These are phyloP conservation scores for Eulacestoma nigropectus DNA, from an alignment of 2,113 vertebrate species.

Conservation along the genomic window DNA sequence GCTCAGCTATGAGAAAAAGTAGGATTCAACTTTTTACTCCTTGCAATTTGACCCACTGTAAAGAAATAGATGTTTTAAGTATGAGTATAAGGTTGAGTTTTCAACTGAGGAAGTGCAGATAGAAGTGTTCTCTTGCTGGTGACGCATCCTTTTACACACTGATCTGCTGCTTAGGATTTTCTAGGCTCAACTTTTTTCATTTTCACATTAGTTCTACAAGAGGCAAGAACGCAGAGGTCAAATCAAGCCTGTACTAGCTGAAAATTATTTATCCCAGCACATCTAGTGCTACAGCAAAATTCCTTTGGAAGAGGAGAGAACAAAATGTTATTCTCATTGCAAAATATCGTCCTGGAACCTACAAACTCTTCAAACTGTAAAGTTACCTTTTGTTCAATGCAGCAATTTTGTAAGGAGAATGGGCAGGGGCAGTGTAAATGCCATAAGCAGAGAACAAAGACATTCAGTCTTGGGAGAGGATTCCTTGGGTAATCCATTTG, in stretches of 20 bases:
- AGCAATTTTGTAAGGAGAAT: not conserved
- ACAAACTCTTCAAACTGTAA: not conserved
- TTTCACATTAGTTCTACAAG: slow-evolving; percentile 8
- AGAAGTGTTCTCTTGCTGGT: not conserved
- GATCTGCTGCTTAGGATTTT: not conserved
- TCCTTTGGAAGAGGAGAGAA: not conserved
- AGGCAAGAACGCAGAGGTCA: not conserved
- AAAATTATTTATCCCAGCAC: not conserved
- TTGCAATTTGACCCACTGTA: not conserved
- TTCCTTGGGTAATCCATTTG: not conserved
- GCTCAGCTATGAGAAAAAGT: not conserved
- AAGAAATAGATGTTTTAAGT: not conserved
- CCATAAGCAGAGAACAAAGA: not conserved
- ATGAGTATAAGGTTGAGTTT: not conserved
- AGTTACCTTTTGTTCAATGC: not conserved
- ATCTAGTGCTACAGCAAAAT: not conserved
- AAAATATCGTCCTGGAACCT: not conserved
- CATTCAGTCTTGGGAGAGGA: not conserved
- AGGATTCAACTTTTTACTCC: not conserved
- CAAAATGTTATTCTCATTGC: not conserved
- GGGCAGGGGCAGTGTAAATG: not conserved
- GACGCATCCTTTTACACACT: not conserved
- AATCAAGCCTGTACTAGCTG: not conserved
- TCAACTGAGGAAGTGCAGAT: not conserved
- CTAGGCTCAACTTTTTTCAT: not conserved